Percentiles rank a stretch among this genome's conserved stretches.
phyloP scores from a whole-genome alignment of 1,140 invertebrate species.

The Oreohelix idahoensis region DNA sequence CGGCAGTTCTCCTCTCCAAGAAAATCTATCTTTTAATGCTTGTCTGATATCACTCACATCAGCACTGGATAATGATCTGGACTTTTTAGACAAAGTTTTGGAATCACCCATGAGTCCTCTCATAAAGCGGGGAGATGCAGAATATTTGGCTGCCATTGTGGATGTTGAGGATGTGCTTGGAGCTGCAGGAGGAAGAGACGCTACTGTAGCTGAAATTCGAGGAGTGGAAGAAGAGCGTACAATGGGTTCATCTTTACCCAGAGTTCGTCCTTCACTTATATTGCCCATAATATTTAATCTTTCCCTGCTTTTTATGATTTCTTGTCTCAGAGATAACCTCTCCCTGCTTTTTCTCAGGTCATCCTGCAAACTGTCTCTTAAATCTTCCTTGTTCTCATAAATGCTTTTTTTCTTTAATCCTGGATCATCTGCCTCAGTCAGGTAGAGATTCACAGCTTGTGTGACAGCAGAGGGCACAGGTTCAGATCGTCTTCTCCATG shows the following conservation, averaged over 20 bases:
- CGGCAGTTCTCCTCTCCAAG: constrained; percentile 28
- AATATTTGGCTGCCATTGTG: not conserved
- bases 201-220: not conserved
- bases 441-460: not conserved
- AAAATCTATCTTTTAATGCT: constrained; percentile 26
- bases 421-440: not conserved
- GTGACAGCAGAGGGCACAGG: constrained; percentile 17
- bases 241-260: not conserved
- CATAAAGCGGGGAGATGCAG: not conserved
- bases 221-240: not conserved
- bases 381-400: constrained; percentile 32
- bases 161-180: not conserved
- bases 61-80: constrained; percentile 22
- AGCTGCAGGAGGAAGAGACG: not conserved
- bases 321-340: not conserved
- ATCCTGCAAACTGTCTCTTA: not conserved
- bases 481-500: constrained; percentile 20
- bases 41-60: constrained; percentile 14
- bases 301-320: constrained; percentile 5
- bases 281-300: not conserved
- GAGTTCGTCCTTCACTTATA: not conserved
- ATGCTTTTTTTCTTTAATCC: constrained; percentile 9
- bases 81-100: constrained; percentile 30
- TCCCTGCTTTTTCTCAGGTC: not conserved
- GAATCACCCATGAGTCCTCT: not conserved